Conservation (phyloP, 35 echinoderm and acorn worm species). For the Patiria miniata region DNA sequence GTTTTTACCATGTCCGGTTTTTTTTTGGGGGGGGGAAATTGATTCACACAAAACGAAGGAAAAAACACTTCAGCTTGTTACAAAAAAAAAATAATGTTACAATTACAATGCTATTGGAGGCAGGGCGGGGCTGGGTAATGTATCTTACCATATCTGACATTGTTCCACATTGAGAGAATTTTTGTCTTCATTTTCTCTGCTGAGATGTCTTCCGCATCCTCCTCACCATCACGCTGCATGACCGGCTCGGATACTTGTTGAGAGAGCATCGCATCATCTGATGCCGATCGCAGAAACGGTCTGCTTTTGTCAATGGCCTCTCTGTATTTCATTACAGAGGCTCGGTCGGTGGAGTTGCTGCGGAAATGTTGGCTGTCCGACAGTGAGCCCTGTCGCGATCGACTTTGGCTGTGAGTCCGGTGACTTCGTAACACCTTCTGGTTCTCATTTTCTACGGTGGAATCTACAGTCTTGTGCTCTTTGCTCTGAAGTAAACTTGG, state of each 20-base stretch:
- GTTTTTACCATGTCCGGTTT: too few relatives aligned
- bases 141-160: conserved; percentile 99
- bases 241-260: not conserved
- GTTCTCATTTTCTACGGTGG: not conserved
- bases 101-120: too few relatives aligned
- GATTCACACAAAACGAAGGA: too few relatives aligned
- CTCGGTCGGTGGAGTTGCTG: conserved; percentile 38
- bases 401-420: conserved; percentile 23
- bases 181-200: conserved; percentile 93
- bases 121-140: too few relatives aligned
- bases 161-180: conserved; percentile 97
- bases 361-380: conserved; percentile 17
- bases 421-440: not conserved
- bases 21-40: too few relatives aligned
- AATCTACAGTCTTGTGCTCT: not conserved
- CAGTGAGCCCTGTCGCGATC: not conserved
- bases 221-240: conserved; percentile 47
- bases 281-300: conserved; percentile 27
- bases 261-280: conserved; percentile 45
- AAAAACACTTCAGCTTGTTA: too few relatives aligned
- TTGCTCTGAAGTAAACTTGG: not conserved
- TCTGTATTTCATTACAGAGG: conserved; percentile 17
- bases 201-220: conserved; percentile 60
- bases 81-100: too few relatives aligned
- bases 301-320: conserved; percentile 19